These are phyloP conservation scores for Solenopsis invicta DNA, from an alignment of 1,140 invertebrate genomes.

Conservation along the genomic window DNA sequence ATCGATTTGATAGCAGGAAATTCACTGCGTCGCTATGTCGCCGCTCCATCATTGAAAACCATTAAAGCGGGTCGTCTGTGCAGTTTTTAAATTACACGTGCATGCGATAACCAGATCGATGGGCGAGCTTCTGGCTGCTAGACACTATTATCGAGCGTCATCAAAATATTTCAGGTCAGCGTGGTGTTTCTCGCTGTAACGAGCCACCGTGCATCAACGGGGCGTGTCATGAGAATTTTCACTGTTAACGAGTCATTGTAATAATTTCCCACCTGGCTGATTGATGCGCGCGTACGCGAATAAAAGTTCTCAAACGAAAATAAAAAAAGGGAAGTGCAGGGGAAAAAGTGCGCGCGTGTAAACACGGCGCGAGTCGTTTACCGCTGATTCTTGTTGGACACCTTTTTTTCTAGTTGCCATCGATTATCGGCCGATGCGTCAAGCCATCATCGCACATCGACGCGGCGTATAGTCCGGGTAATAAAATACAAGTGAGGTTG, in stretches of 20 bases:
- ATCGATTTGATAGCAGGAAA: constrained; percentile 63
- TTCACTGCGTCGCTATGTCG: constrained; percentile 59
- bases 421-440: constrained; percentile 70
- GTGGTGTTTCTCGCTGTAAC: constrained; percentile 47
- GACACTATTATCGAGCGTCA: constrained; percentile 65
- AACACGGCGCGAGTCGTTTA: constrained; percentile 59
- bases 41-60: constrained; percentile 61
- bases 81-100: constrained; percentile 63
- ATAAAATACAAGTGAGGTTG: constrained; percentile 69
- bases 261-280: constrained; percentile 53
- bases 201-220: constrained; percentile 48
- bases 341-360: constrained; percentile 33
- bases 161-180: constrained; percentile 66
- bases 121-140: constrained; percentile 56
- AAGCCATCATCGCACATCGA: constrained; percentile 68
- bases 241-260: constrained; percentile 64
- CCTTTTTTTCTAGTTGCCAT: constrained; percentile 62
- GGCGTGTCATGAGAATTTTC: constrained; percentile 64
- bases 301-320: constrained; percentile 46
- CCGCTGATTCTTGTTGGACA: constrained; percentile 62
- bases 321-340: not conserved
- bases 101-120: constrained; percentile 64
- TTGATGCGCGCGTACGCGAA: constrained; percentile 46
- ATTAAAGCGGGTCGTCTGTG: constrained; percentile 58
- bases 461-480: constrained; percentile 68